phyloP scores from a whole-genome alignment of 2,797 vertebrate species.

The Schizopygopsis pylzovi region DNA sequence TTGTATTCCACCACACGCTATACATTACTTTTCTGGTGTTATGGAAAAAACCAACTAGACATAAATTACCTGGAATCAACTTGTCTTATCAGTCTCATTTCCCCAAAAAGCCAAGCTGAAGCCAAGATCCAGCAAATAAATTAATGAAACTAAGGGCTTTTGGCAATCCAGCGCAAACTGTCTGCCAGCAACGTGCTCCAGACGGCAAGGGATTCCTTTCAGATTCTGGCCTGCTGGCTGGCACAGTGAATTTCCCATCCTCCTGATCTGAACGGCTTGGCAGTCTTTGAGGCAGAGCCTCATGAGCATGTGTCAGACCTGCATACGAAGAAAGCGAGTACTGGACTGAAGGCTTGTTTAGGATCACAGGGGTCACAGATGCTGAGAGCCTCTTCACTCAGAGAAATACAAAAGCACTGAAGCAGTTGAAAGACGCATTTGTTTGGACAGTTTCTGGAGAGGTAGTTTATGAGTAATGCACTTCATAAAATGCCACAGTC shows the following conservation, averaged over 20 bases:
- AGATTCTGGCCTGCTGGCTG: constrained; percentile 43
- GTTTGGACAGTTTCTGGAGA: constrained; percentile 22
- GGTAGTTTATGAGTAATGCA: constrained; percentile 18
- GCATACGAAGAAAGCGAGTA: constrained; percentile 61
- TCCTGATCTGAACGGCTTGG: constrained; percentile 39
- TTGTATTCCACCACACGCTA: background rate
- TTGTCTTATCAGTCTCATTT: constrained; percentile 37
- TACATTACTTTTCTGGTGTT: constrained; percentile 1
- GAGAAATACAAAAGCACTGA: constrained; percentile 9
- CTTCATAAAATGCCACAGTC: constrained; percentile 20
- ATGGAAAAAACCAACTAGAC: background rate
- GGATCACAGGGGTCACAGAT: constrained; percentile 28
- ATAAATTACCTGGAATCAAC: constrained; percentile 27
- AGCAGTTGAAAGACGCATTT: background rate
- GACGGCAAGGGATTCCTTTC: constrained; percentile 49
- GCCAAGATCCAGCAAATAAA: constrained; percentile 68
- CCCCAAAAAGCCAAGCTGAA: constrained; percentile 11
- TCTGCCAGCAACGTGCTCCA: constrained; percentile 50
- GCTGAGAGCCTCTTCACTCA: constrained; percentile 25
- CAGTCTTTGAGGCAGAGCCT: constrained; percentile 40
- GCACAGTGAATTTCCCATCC: constrained; percentile 51
- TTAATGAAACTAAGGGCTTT: constrained; percentile 64
- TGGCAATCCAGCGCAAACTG: constrained; percentile 56
- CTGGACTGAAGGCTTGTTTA: constrained; percentile 28
- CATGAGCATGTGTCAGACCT: constrained; percentile 48